Percentiles rank a stretch among this genome's conserved stretches.
phyloP scores from a whole-genome alignment of 2,113 vertebrate genomes.

The Megatriorchis doriae region DNA sequence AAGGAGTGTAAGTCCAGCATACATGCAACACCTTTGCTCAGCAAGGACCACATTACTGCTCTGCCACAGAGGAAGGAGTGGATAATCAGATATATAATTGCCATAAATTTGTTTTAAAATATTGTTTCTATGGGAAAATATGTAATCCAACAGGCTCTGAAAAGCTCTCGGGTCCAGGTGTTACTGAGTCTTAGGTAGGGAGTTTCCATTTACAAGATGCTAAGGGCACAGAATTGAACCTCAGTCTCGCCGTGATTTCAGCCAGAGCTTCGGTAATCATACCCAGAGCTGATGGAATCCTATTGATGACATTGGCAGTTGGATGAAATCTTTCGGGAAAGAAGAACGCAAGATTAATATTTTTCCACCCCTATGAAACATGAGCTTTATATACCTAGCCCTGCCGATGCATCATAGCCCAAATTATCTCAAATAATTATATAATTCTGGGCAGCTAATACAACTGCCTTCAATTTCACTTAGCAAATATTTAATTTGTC shows the following conservation, averaged over 20 bases:
- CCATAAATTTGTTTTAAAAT: neutral
- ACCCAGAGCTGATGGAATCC: neutral
- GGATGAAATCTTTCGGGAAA: neutral
- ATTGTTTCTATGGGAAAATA: neutral
- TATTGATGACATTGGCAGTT: neutral
- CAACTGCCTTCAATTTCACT: conserved; percentile 15
- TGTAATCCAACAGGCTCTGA: neutral
- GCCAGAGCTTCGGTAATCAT: neutral
- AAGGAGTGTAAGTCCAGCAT: neutral
- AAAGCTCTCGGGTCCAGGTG: neutral
- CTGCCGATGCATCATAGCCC: neutral
- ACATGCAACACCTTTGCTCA: accelerated
- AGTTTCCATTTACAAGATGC: neutral
- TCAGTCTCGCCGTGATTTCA: neutral
- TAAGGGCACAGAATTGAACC: neutral
- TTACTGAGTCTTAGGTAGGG: neutral
- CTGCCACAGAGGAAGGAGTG: accelerated
- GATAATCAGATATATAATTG: neutral
- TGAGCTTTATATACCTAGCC: neutral
- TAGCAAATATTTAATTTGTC: conserved; percentile 37
- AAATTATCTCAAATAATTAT: neutral
- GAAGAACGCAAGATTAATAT: neutral
- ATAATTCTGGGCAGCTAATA: neutral
- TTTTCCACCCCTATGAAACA: neutral
- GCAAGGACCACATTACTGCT: accelerated